Conservation (phyloP, 1,140 invertebrate species). For the Periplaneta americana region DNA sequence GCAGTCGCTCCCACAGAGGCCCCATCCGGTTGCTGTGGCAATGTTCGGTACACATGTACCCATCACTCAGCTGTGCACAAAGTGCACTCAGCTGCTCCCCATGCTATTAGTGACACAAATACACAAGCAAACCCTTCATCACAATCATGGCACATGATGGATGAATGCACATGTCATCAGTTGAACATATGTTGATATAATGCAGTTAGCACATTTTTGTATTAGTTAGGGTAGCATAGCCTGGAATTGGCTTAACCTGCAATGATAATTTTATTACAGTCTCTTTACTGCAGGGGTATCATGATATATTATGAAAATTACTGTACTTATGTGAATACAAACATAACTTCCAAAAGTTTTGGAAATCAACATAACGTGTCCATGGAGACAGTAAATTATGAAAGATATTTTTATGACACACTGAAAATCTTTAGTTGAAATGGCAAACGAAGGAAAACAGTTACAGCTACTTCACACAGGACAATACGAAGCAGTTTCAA, state of each 20-base stretch:
- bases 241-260: not conserved
- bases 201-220: not conserved
- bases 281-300: not conserved
- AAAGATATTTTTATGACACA: no score
- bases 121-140: conserved; percentile 7
- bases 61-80: conserved; percentile 28
- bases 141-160: not conserved
- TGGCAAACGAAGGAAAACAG: no score
- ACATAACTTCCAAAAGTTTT: no score
- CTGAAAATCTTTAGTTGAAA: no score
- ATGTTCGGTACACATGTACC: conserved; percentile 22
- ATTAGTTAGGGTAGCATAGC: not conserved
- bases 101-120: conserved; percentile 24
- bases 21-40: conserved; percentile 26
- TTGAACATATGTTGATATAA: not conserved
- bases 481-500: no score
- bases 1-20: conserved; percentile 28
- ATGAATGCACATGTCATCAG: not conserved
- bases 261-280: not conserved
- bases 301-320: not conserved
- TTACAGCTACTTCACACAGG: no score
- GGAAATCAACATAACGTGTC: no score
- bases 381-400: no score
- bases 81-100: conserved; percentile 29
- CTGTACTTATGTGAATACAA: not conserved